Conservation (phyloP, 30 jellyfish, hydroid and myxozoan genomes). For the Mastigias papua region DNA sequence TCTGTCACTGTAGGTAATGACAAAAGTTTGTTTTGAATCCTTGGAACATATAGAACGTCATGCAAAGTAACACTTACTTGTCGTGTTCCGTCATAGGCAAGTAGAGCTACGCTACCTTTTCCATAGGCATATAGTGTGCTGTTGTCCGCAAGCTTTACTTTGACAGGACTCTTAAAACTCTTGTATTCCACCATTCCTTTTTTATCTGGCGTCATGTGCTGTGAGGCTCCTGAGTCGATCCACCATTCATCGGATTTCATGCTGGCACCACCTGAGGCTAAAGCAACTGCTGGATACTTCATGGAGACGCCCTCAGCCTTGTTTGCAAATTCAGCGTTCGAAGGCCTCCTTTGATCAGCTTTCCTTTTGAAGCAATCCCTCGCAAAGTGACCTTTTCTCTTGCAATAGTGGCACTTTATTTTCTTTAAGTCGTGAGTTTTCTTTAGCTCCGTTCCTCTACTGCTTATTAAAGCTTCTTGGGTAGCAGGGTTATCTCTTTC, state of each 20-base stretch:
- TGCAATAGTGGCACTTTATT: conserved; percentile 53
- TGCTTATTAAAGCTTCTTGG: too few relatives aligned
- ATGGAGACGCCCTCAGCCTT: not conserved
- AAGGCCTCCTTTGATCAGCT: conserved; percentile 18
- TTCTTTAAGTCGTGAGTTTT: conserved; percentile 7
- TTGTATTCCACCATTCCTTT: conserved; percentile 20
- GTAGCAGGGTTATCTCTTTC: not conserved
- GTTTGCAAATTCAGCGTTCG: not conserved
- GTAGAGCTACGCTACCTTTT: conserved; percentile 25
- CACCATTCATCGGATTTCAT: conserved; percentile 24
- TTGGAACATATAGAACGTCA: conserved; percentile 63
- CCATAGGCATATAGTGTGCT: conserved; percentile 48
- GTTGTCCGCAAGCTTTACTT: conserved; percentile 56
- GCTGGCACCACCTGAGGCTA: not conserved
- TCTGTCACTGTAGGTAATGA: conserved; percentile 44
- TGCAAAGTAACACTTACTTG: conserved; percentile 19
- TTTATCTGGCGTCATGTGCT: conserved; percentile 61
- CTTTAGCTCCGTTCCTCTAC: not conserved
- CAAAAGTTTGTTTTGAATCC: conserved; percentile 25
- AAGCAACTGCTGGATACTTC: conserved; percentile 4
- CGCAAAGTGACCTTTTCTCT: conserved; percentile 43
- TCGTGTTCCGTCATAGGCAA: conserved; percentile 30
- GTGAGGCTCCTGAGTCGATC: conserved; percentile 72
- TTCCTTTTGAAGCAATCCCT: conserved; percentile 37
- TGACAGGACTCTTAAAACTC: conserved; percentile 18